A percentile compares a stretch with the other conserved stretches of the same genome.
Evolutionary conservation across 2,888 invertebrate species (phyloP).

Genomic region (Caenorhabditis sp.): DNA sequence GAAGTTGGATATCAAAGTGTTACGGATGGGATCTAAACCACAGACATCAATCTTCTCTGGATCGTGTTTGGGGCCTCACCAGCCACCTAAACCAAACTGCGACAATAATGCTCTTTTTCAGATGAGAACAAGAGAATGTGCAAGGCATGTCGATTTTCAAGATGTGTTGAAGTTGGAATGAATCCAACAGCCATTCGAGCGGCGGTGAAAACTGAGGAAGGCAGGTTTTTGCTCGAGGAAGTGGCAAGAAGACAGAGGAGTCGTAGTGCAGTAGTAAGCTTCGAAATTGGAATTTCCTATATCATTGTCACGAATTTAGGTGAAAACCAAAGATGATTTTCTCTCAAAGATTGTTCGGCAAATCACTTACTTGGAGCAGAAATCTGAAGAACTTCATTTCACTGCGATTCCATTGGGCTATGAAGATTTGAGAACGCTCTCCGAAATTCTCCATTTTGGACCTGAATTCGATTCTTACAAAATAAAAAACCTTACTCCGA

Average conservation of each 20-base stretch:
- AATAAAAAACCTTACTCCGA: conserved; percentile 32
- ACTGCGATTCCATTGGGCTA: conserved; percentile 21
- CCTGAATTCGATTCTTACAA: conserved; percentile 17
- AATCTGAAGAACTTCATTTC: conserved; percentile 23
- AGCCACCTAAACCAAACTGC: no score
- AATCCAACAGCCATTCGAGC: conserved; percentile 48
- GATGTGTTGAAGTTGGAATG: conserved; percentile 57
- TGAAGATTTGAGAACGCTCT: conserved; percentile 27
- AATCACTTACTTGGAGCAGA: conserved; percentile 15
- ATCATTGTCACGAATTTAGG: neutral
- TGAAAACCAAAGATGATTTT: conserved; percentile 26
- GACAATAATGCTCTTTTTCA: neutral
- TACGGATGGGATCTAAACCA: no score
- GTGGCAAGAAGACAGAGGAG: conserved; percentile 24
- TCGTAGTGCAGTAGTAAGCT: neutral
- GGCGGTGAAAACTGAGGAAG: conserved; percentile 33
- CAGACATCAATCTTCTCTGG: no score
- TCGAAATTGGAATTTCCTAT: neutral
- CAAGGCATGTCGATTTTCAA: conserved; percentile 61
- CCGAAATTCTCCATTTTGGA: conserved; percentile 28
- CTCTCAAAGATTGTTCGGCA: conserved; percentile 26
- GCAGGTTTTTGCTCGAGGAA: conserved; percentile 26
- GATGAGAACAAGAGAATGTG: conserved; percentile 45
- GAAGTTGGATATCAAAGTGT: no score
- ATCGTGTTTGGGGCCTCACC: no score